Conservation (phyloP, 1,140 invertebrate genomes). For the Phocides pigmalion region DNA sequence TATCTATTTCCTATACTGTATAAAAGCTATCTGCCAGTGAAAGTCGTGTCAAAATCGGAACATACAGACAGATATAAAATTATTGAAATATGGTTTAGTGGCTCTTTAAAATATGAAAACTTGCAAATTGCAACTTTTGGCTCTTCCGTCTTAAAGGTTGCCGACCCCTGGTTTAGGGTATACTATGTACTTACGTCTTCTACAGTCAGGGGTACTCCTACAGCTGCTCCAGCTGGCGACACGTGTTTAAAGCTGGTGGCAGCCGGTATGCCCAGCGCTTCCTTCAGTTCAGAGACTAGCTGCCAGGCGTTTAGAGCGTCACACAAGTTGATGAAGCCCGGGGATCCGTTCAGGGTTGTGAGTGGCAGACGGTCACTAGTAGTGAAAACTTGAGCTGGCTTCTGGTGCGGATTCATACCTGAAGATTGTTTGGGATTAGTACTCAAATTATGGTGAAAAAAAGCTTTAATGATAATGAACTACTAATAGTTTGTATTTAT, state of each 20-base stretch:
- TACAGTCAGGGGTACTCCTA: constrained; percentile 90
- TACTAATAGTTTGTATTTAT: too few species aligned
- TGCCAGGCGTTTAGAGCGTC: constrained; percentile 99
- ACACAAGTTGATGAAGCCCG: constrained; percentile 98
- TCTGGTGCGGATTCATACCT: constrained; percentile 98
- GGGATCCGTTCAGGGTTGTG: constrained; percentile 96
- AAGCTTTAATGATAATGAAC: too few species aligned
- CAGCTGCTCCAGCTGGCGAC: constrained; percentile 97
- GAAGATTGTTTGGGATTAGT: constrained; percentile 1
- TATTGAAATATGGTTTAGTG: too few species aligned
- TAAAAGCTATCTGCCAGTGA: too few species aligned
- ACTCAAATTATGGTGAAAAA: too few species aligned
- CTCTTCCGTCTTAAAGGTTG: too few species aligned
- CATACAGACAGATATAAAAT: too few species aligned
- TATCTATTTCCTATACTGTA: too few species aligned
- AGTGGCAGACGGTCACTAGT: constrained; percentile 92
- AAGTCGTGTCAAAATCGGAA: too few species aligned
- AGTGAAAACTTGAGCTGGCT: constrained; percentile 96
- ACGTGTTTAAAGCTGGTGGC: constrained; percentile 99
- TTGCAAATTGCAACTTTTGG: too few species aligned
- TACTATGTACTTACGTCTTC: constrained; percentile 83
- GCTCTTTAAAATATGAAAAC: too few species aligned
- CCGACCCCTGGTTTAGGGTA: too few species aligned
- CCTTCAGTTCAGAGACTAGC: constrained; percentile 94
- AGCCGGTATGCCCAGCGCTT: constrained; percentile 92